Conservation (phyloP, 2,113 vertebrate species). For the Prinia subflava region DNA sequence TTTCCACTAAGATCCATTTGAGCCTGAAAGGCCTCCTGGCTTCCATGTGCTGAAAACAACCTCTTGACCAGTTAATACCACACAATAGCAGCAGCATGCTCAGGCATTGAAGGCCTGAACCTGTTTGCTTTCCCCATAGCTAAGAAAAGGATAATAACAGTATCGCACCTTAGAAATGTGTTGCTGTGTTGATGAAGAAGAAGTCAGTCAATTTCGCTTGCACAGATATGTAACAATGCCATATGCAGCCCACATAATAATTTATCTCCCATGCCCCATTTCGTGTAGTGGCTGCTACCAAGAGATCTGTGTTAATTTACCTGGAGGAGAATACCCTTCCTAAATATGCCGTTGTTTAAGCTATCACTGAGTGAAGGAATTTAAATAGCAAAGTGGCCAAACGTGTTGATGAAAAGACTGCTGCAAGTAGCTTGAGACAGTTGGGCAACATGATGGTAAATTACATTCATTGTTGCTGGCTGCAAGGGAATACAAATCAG, state of each 20-base stretch:
- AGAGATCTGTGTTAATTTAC: not conserved
- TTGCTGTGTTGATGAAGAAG: not conserved
- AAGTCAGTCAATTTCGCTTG: not conserved
- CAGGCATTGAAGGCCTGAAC: not conserved
- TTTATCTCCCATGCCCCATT: not conserved
- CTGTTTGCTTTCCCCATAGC: not conserved
- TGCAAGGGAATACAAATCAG: constrained; percentile 54
- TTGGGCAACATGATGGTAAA: constrained; percentile 61
- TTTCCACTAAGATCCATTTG: not conserved
- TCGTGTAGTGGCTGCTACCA: not conserved
- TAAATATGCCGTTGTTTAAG: not conserved
- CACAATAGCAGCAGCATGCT: not conserved
- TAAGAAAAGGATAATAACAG: not conserved
- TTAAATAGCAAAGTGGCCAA: constrained; percentile 48
- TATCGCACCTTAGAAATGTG: not conserved
- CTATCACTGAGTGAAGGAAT: constrained; percentile 1
- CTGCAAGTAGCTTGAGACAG: constrained; percentile 43
- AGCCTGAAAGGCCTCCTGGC: not conserved
- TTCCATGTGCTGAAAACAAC: not conserved
- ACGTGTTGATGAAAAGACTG: constrained; percentile 45
- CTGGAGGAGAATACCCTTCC: not conserved
- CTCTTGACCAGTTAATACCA: not conserved
- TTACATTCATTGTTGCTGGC: constrained; percentile 58
- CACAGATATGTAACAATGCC: not conserved
- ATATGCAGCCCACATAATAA: not conserved